Evolutionary conservation across 2,113 vertebrate genomes (phyloP), one percentile per base, ranked within the genome.

Genomic region (Spizaetus ornatus): DNA sequence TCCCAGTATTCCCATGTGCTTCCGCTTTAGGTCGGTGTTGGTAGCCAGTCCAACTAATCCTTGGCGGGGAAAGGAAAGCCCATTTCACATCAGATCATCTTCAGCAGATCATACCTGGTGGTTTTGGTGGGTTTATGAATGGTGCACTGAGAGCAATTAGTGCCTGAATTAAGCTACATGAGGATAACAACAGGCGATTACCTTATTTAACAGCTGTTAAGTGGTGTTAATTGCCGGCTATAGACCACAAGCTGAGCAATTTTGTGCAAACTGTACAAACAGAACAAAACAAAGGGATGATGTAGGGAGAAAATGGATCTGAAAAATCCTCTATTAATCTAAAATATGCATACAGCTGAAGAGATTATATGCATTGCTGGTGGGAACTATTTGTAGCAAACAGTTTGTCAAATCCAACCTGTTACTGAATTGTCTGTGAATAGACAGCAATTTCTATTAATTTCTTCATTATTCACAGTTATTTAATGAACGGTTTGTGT

Each of bases 181-280:
- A 98, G 94, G 90, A 96, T 95, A 97, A 96, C 97, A 97, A 97
- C 87, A 82, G 87, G 87, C 7, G 6, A 97, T 97, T 96, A 93
- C 61, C 91, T 96, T 91, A 71, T 97, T 97, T 97, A 98, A 95
- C 94, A 98, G 95, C 95, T 97, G 96, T 97, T 98, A 97, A 97
- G 87, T 97, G 77, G 95, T 98, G 97, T 97, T 98, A 98, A 98
- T 98, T 98, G 95, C 96, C 38, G 96, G 92, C 95, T 97, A 65
- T 95, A 95, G 96, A 98, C 93, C 92, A 84, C 97, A 98, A 94
- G 91, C 96, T 81, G 93, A 94, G 97, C 76, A 90, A 91, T 96
- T 98, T 97, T 96, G 82, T 94, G 67, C 95, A 83, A 92, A 94
- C 86, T 95, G 62, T 93, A 91, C 88, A 97, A 98, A 98, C 52